phyloP scores from a whole-genome alignment of 2,797 vertebrate genomes.

The Silurus lanzhouensis region DNA sequence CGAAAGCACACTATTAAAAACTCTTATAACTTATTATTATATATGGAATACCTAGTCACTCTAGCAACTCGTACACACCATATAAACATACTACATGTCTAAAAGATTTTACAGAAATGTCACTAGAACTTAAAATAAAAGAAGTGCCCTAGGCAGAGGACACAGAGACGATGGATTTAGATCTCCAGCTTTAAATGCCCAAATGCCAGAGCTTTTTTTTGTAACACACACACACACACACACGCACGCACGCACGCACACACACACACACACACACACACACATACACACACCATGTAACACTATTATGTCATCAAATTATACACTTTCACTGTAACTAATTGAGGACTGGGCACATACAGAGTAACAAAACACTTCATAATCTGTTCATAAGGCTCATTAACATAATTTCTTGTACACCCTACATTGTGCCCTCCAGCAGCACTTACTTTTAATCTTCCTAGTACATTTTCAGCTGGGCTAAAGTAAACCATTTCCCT shows the following conservation, averaged over 20 bases:
- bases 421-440: not conserved
- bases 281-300: conserved; percentile 1
- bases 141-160: not conserved
- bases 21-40: too few relatives aligned
- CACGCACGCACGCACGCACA: not conserved
- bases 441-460: not conserved
- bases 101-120: not conserved
- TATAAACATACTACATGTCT: not conserved
- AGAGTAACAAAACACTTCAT: not conserved
- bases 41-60: too few relatives aligned
- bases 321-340: not conserved
- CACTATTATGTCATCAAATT: not conserved
- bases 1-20: too few relatives aligned
- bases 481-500: not conserved
- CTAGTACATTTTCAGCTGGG: not conserved
- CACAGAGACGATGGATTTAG: not conserved
- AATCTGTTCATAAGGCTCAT: not conserved
- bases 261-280: conserved; percentile 9
- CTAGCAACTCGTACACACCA: not conserved
- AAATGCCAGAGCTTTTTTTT: conserved; percentile 10
- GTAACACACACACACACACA: not conserved
- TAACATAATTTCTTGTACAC: not conserved
- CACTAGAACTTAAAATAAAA: not conserved
- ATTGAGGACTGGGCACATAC: not conserved
- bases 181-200: not conserved